phyloP scores from a whole-genome alignment of 2,113 vertebrate genomes.

The Gallinago jamesoni region DNA sequence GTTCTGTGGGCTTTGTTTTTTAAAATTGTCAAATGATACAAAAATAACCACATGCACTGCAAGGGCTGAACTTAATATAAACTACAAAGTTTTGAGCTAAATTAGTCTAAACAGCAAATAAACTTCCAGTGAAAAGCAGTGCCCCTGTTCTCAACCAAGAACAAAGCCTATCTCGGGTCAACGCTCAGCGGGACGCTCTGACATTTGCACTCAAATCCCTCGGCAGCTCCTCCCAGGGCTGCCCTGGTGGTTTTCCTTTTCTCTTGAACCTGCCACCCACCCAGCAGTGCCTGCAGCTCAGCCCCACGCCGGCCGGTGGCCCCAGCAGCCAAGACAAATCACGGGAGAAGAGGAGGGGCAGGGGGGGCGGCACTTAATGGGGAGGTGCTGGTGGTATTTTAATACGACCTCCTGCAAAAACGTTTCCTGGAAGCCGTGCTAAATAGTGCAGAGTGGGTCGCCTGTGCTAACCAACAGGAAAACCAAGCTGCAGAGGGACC shows the following conservation, averaged over 20 bases:
- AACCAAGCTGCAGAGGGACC: neutral
- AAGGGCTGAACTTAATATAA: neutral
- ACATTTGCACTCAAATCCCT: constrained; percentile 14
- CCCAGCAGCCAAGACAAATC: neutral
- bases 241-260: neutral
- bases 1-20: neutral
- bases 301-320: neutral
- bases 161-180: neutral
- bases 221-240: constrained; percentile 3
- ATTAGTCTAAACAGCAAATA: constrained; percentile 20
- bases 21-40: neutral
- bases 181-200: neutral
- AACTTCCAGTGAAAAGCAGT: constrained; percentile 21
- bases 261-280: neutral
- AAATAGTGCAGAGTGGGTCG: neutral
- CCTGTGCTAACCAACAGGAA: neutral
- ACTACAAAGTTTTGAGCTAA: neutral
- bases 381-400: neutral
- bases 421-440: neutral
- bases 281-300: neutral
- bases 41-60: constrained; percentile 18
- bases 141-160: neutral
- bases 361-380: neutral
- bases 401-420: constrained; percentile 14
- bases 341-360: too few relatives aligned